Evolutionary conservation across 2,113 vertebrate genomes (phyloP), one percentile per base, ranked within the genome.

Genomic region (Uria lomvia): DNA sequence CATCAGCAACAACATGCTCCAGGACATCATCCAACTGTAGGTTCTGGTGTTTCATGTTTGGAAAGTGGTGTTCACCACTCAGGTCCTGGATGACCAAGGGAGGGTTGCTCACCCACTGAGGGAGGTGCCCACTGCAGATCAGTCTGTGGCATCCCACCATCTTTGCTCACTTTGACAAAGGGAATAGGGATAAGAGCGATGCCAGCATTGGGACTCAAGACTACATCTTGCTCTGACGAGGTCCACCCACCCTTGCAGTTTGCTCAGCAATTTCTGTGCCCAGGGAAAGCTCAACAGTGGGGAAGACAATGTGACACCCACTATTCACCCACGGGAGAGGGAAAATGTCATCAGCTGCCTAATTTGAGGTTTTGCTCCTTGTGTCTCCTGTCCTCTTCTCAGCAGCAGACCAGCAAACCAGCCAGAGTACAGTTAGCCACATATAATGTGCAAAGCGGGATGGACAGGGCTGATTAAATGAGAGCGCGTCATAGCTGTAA

Each of bases 41-140:
- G 11, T 29, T 43, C 34, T 1, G 0, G 7, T 32, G 34, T 52
- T 58, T 27, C 5, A 2, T 14, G 13, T 65, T 65, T 1, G 0
- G 34, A 62, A 78, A 2, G n/a, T 30, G 56, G 11, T 58, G 17
- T 36, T 84, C 56, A 34, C 30, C 5, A 1, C 55, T 55, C 47
- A 43, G 22, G 15, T 79, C 58, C 38, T 66, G 38, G 52, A 30
- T 67, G 86, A 21, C n/a, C 15, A 40, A 34, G 40, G 30, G 14
- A 55, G 53, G 8, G 13, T 55, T 62, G 66, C 40, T 49, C 8
- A 1, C n/a, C 38, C 11, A 11, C 8, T 18, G 21, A 9, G n/a
- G 30, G 32, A 55, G 40, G 26, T 60, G 12, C 27, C 27, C 16
- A 30, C 32, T 55, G 66, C n/a, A 62, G n/a, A 12, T 26, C 26